These are phyloP conservation scores for Podiceps cristatus DNA, from an alignment of 2,113 vertebrate genomes.

Conservation along the genomic window DNA sequence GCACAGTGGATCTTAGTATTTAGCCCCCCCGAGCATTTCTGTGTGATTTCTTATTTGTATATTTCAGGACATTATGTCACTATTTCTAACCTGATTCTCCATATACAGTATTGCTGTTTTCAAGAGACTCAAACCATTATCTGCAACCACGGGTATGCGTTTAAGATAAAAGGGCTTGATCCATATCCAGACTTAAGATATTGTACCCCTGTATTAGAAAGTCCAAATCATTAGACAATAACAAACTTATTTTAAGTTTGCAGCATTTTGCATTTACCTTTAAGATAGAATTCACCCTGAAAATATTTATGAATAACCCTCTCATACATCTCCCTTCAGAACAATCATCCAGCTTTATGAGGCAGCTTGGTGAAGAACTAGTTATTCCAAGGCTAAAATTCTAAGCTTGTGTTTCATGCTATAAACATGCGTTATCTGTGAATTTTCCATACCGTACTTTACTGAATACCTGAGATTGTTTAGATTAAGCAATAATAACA, in stretches of 20 bases:
- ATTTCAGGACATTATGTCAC: neutral
- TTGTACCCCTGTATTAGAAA: neutral
- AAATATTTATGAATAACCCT: neutral
- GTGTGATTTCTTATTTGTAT: neutral
- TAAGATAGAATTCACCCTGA: neutral
- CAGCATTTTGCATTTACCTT: neutral
- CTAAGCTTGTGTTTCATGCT: neutral
- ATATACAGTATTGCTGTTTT: neutral
- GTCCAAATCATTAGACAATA: neutral
- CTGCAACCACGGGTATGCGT: neutral
- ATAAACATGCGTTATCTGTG: neutral
- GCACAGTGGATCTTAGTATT: neutral
- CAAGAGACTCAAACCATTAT: neutral
- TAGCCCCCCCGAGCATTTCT: neutral
- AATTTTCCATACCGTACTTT: neutral
- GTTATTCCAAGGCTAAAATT: neutral
- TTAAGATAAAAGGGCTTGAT: neutral
- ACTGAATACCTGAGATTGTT: neutral
- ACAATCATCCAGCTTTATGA: neutral
- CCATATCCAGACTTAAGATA: neutral
- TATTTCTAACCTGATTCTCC: neutral
- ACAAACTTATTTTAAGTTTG: neutral
- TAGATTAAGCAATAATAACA: neutral
- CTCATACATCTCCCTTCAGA: neutral
- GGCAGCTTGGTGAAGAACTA: neutral